Conservation (phyloP, 2,888 invertebrate genomes). For the Macroteleia sp. region DNA sequence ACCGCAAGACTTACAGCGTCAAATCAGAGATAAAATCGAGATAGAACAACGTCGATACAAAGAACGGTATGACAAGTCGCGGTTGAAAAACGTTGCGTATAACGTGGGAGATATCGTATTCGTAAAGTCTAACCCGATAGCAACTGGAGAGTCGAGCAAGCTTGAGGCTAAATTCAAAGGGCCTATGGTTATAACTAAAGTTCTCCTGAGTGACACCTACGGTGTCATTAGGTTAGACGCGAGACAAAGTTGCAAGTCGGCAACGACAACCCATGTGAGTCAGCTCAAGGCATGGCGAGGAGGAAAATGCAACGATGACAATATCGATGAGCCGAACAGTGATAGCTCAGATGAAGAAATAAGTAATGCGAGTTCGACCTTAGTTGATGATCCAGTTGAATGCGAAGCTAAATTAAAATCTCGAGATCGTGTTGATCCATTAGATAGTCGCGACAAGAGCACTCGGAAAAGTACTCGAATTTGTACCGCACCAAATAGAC, state of each 20-base stretch:
- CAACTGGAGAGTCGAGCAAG: conserved; percentile 46
- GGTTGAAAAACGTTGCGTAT: conserved; percentile 31
- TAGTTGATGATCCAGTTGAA: neutral
- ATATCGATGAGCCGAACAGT: neutral
- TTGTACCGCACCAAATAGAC: neutral
- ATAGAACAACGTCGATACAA: conserved; percentile 42
- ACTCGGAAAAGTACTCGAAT: neutral
- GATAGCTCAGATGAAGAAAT: neutral
- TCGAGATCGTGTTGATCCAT: neutral
- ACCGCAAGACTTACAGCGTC: neutral
- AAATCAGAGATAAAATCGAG: conserved; percentile 21
- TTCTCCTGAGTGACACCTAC: conserved; percentile 44
- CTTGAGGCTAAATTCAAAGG: conserved; percentile 22
- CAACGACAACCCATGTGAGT: conserved; percentile 24
- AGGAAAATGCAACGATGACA: conserved; percentile 6
- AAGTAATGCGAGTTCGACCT: neutral
- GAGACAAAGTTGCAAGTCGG: neutral
- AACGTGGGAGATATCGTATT: conserved; percentile 35
- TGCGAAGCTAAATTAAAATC: neutral
- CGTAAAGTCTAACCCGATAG: conserved; percentile 6
- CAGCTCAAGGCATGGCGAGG: conserved; percentile 22
- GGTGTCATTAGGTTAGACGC: neutral
- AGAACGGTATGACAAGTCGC: conserved; percentile 28
- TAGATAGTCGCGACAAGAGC: neutral
- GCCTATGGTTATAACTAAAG: conserved; percentile 9